Evolutionary conservation across 1,140 invertebrate genomes (phyloP), one percentile per base, ranked within the genome.

Genomic region (Orius laevigatus): DNA sequence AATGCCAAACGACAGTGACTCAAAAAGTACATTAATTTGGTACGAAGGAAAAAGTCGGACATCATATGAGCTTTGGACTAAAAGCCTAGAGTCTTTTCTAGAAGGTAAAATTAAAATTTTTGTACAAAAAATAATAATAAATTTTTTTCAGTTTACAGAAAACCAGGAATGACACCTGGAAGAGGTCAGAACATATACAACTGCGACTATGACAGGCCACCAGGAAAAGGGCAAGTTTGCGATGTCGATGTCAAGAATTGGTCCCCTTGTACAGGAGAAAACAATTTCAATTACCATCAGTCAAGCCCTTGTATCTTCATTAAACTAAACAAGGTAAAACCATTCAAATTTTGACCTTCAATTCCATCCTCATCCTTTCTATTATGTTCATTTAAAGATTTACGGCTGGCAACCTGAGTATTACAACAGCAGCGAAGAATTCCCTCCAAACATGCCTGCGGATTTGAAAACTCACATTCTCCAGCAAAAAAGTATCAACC

Each of bases 11-110:
- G 63, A 70, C 9, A 72, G 74, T 14, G 87, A 92, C 61, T 79
- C 91, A 35, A 84, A 88, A 55, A 91, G 86, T 64, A 93, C 89
- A 11, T 73, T 95, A 43, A 88, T 97, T 59, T 88, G 88, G 80
- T 94, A 91, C 68, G 81, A 78, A 58, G 78, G 75, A 35, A 79
- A 76, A 5, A 73, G 81, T 49, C 70, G 70, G 41, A 70, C 76
- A 48, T 84, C 82, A 59, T 80, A 78, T 52, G 67, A 78, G 51
- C 74, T 78, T 57, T 92, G 86, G 86, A 75, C 74, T 34, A 65
- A 79, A 15, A 72, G 79, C 46, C 58, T 90, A 8, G 71, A 77
- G 39, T 61, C 71, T 16, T 89, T 88, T 60, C 68, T 90, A 16
- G 70, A 74, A 59, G 72, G 85, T 89, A 66, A 68, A 25, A 5